Conservation (phyloP, 1,140 invertebrate species). For the Drosophila bipectinata region DNA sequence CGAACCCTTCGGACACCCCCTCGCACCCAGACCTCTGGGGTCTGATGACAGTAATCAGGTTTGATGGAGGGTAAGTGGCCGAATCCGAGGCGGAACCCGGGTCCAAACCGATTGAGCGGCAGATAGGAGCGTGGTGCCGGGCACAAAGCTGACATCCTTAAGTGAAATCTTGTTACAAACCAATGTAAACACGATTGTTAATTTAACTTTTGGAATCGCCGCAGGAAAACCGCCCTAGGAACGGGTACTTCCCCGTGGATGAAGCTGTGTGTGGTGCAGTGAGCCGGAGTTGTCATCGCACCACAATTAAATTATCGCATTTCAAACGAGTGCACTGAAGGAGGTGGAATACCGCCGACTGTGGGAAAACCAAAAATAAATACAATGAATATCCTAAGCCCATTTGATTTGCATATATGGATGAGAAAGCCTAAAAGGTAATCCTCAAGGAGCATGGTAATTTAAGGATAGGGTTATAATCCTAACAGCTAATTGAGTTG, state of each 20-base stretch:
- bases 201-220: constrained; percentile 77
- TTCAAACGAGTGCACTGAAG: constrained; percentile 65
- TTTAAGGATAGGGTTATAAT: constrained; percentile 14
- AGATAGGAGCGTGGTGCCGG: constrained; percentile 26
- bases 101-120: constrained; percentile 19
- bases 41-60: constrained; percentile 82
- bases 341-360: constrained; percentile 49
- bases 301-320: constrained; percentile 83
- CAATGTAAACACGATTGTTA: constrained; percentile 84
- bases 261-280: constrained; percentile 18
- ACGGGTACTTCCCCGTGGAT: constrained; percentile 10
- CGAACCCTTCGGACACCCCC: constrained; percentile 26
- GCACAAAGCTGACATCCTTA: constrained; percentile 79
- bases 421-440: constrained; percentile 5
- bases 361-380: constrained; percentile 68
- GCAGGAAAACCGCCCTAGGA: constrained; percentile 36
- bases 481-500: constrained; percentile 5
- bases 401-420: constrained; percentile 69
- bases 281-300: constrained; percentile 65
- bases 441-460: constrained; percentile 35
- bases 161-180: constrained; percentile 84
- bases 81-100: constrained; percentile 6
- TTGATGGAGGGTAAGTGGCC: constrained; percentile 68
- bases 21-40: constrained; percentile 13
- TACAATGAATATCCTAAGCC: constrained; percentile 38